phyloP scores from a whole-genome alignment of 2,888 invertebrate genomes.

The Cephus pulcher region DNA sequence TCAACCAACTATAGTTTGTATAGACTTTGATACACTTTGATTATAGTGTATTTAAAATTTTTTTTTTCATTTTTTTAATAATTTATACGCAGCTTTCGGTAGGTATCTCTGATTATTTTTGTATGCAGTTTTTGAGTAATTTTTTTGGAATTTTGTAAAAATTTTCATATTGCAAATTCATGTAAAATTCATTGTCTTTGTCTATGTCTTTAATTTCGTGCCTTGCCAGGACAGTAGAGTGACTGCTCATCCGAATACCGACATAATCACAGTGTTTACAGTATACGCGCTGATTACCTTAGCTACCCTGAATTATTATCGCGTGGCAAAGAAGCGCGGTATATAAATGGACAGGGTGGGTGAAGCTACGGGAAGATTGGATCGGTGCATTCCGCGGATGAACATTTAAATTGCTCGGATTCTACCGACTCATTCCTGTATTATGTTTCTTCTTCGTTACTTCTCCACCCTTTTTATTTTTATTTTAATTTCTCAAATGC shows the following conservation, averaged over 20 bases:
- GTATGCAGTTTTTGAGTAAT: background rate
- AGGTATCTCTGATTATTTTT: background rate
- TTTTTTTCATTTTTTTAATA: background rate
- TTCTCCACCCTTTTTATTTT: background rate
- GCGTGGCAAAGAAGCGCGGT: slow-evolving; percentile 32
- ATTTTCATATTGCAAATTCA: background rate
- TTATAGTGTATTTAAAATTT: background rate
- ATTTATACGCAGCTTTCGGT: background rate
- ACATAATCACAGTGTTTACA: slow-evolving; percentile 22
- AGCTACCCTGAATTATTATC: slow-evolving; percentile 43
- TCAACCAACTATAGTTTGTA: background rate
- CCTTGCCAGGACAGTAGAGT: background rate
- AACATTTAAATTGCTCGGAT: slow-evolving; percentile 36
- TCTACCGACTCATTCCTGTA: slow-evolving; percentile 6
- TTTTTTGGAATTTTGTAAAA: background rate
- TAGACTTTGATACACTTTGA: background rate
- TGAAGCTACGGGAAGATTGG: slow-evolving; percentile 42
- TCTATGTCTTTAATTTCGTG: background rate
- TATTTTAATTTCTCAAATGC: background rate
- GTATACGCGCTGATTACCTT: slow-evolving; percentile 27
- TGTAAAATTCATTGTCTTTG: background rate
- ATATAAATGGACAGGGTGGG: slow-evolving; percentile 42
- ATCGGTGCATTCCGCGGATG: slow-evolving; percentile 43
- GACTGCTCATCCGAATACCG: slow-evolving; percentile 22
- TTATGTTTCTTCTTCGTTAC: slow-evolving; percentile 1